phyloP scores from a whole-genome alignment of 2,888 invertebrate species.

The Malthinus flaveolus region DNA sequence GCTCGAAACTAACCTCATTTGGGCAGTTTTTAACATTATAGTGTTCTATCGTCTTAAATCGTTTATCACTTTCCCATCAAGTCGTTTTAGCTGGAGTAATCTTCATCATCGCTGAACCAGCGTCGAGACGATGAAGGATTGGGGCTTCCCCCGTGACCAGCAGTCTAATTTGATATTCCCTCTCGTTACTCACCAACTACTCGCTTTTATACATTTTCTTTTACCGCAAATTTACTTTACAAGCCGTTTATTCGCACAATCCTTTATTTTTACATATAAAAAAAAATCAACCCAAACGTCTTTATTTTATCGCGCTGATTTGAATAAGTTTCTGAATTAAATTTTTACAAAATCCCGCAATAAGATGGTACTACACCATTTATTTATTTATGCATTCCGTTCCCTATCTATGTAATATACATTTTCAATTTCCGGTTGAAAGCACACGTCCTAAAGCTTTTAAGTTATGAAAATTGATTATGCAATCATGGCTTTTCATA shows the following conservation, averaged over 20 bases:
- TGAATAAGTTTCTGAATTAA: too few relatives aligned
- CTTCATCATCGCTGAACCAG: constrained; percentile 34
- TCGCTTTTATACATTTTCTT: constrained; percentile 24
- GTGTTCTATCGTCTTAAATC: constrained; percentile 25
- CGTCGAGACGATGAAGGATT: constrained; percentile 32
- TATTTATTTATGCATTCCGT: too few relatives aligned
- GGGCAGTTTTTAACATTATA: constrained; percentile 19
- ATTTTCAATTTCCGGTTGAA: too few relatives aligned
- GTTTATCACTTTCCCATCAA: constrained; percentile 37
- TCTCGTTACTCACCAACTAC: constrained; percentile 24
- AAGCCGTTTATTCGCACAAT: constrained; percentile 15
- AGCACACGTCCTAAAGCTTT: too few relatives aligned
- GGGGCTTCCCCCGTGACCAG: constrained; percentile 27
- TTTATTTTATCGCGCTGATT: too few relatives aligned
- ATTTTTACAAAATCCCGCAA: too few relatives aligned
- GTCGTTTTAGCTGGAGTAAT: constrained; percentile 33
- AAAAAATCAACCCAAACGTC: background rate
- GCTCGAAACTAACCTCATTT: constrained; percentile 10
- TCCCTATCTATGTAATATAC: too few relatives aligned
- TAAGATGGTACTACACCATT: too few relatives aligned
- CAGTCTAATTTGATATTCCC: constrained; percentile 26
- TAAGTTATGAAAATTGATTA: too few relatives aligned
- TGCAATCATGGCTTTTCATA: too few relatives aligned
- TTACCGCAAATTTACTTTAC: constrained; percentile 19
- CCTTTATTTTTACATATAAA: constrained; percentile 10